phyloP scores from a whole-genome alignment of 2,797 vertebrate genomes.

The Neopelma chrysocephalum region DNA sequence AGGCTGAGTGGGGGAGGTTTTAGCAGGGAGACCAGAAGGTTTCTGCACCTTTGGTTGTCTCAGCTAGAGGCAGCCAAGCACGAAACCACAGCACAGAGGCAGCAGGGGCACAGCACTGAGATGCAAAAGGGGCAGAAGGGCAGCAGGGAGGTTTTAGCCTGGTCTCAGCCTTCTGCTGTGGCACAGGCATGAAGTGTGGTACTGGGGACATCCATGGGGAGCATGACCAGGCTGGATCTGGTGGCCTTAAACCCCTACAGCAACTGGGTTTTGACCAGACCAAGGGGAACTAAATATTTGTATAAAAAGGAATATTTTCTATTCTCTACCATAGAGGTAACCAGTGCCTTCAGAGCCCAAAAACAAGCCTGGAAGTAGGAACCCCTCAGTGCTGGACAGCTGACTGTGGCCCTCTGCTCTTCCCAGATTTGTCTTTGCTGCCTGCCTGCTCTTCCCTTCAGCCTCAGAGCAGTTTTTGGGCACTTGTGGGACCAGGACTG shows the following conservation, averaged over 20 bases:
- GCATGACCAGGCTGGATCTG: neutral
- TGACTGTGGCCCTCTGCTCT: neutral
- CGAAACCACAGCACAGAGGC: neutral
- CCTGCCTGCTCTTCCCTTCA: neutral
- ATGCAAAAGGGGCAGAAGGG: neutral
- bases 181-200: too few species aligned
- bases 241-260: neutral
- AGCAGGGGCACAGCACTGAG: neutral
- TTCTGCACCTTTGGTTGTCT: neutral
- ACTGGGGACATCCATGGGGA: neutral
- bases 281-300: neutral
- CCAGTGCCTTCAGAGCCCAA: neutral
- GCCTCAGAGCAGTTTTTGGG: neutral
- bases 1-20: neutral
- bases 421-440: rapidly evolving
- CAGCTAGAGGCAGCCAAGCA: rapidly evolving
- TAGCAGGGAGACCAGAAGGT: neutral
- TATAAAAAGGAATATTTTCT: neutral
- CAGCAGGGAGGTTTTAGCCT: neutral
- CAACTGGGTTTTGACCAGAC: neutral
- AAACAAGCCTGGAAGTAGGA: neutral
- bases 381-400: rapidly evolving
- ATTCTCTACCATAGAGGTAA: neutral
- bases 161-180: neutral
- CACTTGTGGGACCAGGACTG: neutral